phyloP scores from a whole-genome alignment of 2,888 invertebrate genomes.

The Synergus itoensis region DNA sequence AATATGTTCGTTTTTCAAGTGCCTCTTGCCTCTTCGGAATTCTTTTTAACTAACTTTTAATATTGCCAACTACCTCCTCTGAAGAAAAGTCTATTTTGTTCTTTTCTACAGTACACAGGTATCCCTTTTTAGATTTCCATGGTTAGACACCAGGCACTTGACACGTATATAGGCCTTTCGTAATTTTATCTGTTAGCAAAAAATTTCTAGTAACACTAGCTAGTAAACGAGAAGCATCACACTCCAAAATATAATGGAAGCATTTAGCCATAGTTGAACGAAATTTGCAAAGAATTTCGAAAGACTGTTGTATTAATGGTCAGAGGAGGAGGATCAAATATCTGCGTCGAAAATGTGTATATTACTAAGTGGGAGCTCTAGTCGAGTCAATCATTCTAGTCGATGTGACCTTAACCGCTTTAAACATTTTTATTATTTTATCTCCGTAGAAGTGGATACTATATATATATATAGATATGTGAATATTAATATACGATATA shows the following conservation, averaged over 20 bases:
- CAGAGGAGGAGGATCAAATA: neutral
- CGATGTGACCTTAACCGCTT: slow-evolving; percentile 54
- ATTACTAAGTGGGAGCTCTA: slow-evolving; percentile 68
- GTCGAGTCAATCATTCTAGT: slow-evolving; percentile 74
- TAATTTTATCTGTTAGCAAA: slow-evolving; percentile 62
- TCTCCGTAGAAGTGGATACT: slow-evolving; percentile 26
- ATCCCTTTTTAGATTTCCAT: slow-evolving; percentile 52
- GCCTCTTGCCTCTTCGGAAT: slow-evolving; percentile 71
- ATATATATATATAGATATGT: slow-evolving; percentile 8
- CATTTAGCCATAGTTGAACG: neutral
- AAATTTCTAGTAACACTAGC: slow-evolving; percentile 61
- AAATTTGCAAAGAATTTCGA: neutral
- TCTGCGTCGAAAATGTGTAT: slow-evolving; percentile 19
- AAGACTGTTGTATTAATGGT: slow-evolving; percentile 31
- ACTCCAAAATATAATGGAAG: slow-evolving; percentile 56
- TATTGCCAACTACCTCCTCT: slow-evolving; percentile 45
- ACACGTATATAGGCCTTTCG: slow-evolving; percentile 70
- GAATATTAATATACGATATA: slow-evolving; percentile 16
- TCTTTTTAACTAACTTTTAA: slow-evolving; percentile 53
- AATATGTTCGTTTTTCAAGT: slow-evolving; percentile 69
- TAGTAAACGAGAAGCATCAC: slow-evolving; percentile 58
- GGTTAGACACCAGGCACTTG: slow-evolving; percentile 66
- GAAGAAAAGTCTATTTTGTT: slow-evolving; percentile 39
- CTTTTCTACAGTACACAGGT: neutral
- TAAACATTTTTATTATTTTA: slow-evolving; percentile 21